These are phyloP conservation scores for Latheticus oryzae DNA, from an alignment of 2,888 invertebrate species.

Conservation along the genomic window DNA sequence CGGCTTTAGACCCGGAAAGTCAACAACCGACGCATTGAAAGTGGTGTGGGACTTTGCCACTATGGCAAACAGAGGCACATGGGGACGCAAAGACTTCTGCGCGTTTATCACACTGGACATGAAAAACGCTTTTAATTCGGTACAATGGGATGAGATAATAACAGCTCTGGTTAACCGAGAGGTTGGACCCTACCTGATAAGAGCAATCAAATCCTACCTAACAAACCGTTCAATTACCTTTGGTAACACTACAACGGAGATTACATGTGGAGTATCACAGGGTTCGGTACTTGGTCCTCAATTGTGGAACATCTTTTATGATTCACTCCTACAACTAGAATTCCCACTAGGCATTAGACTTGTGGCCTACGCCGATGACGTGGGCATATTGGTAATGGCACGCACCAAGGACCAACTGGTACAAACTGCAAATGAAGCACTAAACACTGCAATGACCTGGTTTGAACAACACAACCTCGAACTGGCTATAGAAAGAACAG, in stretches of 20 bases:
- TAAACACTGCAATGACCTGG: background rate
- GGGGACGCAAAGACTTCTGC: slow-evolving; percentile 1
- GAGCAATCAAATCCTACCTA: slow-evolving; percentile 1
- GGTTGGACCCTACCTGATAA: background rate
- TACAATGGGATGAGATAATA: slow-evolving; percentile 1
- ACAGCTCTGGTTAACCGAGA: background rate
- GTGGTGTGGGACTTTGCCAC: slow-evolving; percentile 1
- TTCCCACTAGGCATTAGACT: background rate
- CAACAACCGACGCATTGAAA: background rate
- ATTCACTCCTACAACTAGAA: background rate
- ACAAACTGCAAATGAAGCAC: background rate
- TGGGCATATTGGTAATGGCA: slow-evolving; percentile 1
- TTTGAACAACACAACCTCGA: slow-evolving; percentile 1
- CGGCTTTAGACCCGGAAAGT: slow-evolving; percentile 1
- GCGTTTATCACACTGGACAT: slow-evolving; percentile 1
- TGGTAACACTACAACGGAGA: slow-evolving; percentile 1
- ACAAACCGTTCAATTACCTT: slow-evolving; percentile 1
- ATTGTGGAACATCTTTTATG: background rate
- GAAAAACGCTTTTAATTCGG: background rate
- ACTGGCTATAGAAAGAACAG: background rate
- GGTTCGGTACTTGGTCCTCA: slow-evolving; percentile 1
- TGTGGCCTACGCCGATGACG: slow-evolving; percentile 1
- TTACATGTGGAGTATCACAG: background rate
- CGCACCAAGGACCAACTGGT: slow-evolving; percentile 1
- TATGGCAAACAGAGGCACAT: too few species aligned